Percentiles rank a stretch among this genome's conserved stretches.
These are phyloP conservation scores for Echinometra lucunter DNA, from an alignment of 53 echinoderm and acorn worm species.

Conservation along the genomic window DNA sequence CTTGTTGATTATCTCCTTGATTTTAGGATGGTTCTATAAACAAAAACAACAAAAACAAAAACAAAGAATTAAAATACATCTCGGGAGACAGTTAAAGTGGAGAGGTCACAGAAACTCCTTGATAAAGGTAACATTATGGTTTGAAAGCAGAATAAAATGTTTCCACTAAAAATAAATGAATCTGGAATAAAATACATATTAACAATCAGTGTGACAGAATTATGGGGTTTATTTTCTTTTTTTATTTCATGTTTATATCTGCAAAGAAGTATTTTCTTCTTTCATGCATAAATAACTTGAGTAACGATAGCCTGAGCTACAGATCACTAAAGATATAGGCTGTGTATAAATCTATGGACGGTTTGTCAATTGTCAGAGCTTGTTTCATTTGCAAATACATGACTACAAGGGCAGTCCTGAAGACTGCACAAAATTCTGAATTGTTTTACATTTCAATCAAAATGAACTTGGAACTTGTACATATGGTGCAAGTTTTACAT, in stretches of 20 bases:
- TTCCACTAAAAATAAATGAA: not conserved
- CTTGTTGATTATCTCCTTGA: constrained; percentile 91
- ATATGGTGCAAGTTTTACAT: no score
- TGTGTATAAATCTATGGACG: no score
- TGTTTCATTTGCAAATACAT: not conserved
- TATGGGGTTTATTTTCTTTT: not conserved
- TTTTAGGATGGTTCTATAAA: constrained; percentile 90
- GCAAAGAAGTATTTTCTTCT: not conserved
- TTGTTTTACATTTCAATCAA: no score
- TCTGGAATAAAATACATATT: not conserved
- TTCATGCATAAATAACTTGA: not conserved
- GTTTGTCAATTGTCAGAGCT: no score
- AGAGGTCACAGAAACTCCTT: no score
- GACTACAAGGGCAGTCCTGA: no score
- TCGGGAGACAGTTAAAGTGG: not conserved
- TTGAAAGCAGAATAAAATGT: not conserved
- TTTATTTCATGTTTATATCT: not conserved
- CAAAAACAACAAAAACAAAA: constrained; percentile 41
- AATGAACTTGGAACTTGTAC: no score
- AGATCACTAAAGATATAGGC: not conserved
- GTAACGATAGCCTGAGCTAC: not conserved
- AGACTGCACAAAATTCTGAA: no score
- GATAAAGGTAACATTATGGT: not conserved
- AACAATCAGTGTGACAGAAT: not conserved
- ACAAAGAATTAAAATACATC: not conserved